phyloP scores from a whole-genome alignment of 2,797 vertebrate genomes.

The Rhabdophis nuchalis region DNA sequence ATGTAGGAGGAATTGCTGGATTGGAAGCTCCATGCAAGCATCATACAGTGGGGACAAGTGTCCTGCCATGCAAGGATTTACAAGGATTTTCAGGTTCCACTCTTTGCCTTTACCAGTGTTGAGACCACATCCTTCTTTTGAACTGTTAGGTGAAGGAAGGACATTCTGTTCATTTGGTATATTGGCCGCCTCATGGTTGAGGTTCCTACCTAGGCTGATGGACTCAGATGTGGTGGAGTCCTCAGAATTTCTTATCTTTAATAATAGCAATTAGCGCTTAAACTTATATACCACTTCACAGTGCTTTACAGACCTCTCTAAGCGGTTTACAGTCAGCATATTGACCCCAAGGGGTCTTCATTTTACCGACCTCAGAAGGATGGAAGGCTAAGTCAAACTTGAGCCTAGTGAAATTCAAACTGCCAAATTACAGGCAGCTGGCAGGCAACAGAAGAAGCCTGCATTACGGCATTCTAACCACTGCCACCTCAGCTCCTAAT shows the following conservation, averaged over 20 bases:
- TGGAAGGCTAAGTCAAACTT: too few relatives aligned
- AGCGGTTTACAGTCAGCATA: too few relatives aligned
- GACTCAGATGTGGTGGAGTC: background rate
- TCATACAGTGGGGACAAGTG: background rate
- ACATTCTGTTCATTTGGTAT: background rate
- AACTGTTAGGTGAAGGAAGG: background rate
- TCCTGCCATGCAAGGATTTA: background rate
- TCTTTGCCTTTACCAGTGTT: background rate
- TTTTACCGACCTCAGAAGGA: too few relatives aligned
- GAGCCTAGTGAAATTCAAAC: too few relatives aligned
- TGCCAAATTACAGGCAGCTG: too few relatives aligned
- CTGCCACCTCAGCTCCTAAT: background rate
- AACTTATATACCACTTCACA: too few relatives aligned
- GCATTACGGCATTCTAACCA: too few relatives aligned
- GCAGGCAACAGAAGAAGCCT: too few relatives aligned
- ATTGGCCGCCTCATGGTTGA: background rate
- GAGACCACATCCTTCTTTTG: background rate
- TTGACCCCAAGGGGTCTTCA: too few relatives aligned
- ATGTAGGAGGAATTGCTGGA: background rate
- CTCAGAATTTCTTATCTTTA: background rate
- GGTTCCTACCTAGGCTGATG: background rate
- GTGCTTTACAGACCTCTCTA: too few relatives aligned
- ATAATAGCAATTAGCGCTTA: background rate
- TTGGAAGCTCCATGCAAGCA: background rate
- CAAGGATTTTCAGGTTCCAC: background rate